A percentile compares a stretch with the other conserved stretches of the same genome.
phyloP scores from a whole-genome alignment of 2,888 invertebrate genomes.

The Pristionchus maxplancki region DNA sequence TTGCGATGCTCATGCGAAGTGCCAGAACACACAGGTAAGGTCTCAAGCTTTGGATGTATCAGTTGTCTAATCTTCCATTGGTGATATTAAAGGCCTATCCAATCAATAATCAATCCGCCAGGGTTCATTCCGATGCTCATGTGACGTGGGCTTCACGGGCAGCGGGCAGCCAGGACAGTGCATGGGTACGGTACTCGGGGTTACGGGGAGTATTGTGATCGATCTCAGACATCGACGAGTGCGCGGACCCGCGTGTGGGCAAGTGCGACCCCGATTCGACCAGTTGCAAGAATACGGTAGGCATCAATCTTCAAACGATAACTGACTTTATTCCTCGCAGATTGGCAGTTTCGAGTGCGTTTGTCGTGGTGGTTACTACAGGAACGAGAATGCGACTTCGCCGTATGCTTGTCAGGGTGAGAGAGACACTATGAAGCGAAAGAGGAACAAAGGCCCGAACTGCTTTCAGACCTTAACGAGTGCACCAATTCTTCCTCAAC shows the following conservation, averaged over 20 bases:
- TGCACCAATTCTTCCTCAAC: neutral
- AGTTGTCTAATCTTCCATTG: neutral
- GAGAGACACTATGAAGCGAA: neutral
- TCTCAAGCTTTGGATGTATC: too few species aligned
- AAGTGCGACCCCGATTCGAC: conserved; percentile 47
- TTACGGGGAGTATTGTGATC: neutral
- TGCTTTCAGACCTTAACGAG: conserved; percentile 34
- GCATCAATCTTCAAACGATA: neutral
- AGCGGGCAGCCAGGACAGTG: conserved; percentile 35
- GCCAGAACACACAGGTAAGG: conserved; percentile 41
- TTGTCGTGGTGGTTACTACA: conserved; percentile 24
- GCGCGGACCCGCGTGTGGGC: conserved; percentile 22
- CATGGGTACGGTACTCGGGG: neutral
- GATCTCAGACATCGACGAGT: conserved; percentile 45
- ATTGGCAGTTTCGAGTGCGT: conserved; percentile 35
- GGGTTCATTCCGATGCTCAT: conserved; percentile 47
- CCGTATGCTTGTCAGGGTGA: conserved; percentile 39
- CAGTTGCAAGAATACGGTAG: conserved; percentile 46
- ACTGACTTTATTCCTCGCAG: neutral
- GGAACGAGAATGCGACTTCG: conserved; percentile 26
- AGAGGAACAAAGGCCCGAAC: too few species aligned
- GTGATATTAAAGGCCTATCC: neutral
- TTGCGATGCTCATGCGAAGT: conserved; percentile 50
- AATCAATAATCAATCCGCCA: neutral
- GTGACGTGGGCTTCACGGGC: conserved; percentile 46